Conservation (phyloP, 2,888 invertebrate genomes). For the Drosophila prostipennis region DNA sequence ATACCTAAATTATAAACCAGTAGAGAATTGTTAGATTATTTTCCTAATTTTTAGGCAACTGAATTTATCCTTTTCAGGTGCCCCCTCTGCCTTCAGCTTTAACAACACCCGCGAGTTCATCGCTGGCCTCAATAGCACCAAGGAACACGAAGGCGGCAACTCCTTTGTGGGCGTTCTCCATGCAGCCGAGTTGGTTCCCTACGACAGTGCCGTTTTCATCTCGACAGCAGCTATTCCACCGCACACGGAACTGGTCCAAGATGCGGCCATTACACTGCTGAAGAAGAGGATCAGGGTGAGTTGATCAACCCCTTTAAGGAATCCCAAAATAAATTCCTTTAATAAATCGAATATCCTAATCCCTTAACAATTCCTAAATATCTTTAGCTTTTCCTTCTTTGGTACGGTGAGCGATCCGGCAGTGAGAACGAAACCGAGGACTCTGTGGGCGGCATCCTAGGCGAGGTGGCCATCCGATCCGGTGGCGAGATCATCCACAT, state of each 20-base stretch:
- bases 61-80: slow-evolving; percentile 60
- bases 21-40: no score
- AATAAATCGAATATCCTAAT: not conserved
- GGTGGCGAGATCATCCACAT: slow-evolving; percentile 85
- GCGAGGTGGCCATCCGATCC: slow-evolving; percentile 84
- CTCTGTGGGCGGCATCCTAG: slow-evolving; percentile 83
- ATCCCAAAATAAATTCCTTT: not conserved
- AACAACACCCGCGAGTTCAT: slow-evolving; percentile 83
- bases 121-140: slow-evolving; percentile 83
- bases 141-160: slow-evolving; percentile 84
- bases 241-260: slow-evolving; percentile 85
- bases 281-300: slow-evolving; percentile 85
- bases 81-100: slow-evolving; percentile 82
- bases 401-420: slow-evolving; percentile 84
- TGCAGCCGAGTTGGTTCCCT: slow-evolving; percentile 87
- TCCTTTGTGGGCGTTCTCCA: slow-evolving; percentile 87
- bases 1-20: no score
- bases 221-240: slow-evolving; percentile 86
- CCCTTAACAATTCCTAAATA: not conserved
- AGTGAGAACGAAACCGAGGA: slow-evolving; percentile 84
- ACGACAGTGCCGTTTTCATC: slow-evolving; percentile 87
- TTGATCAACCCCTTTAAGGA: slow-evolving; percentile 1
- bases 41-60: not conserved
- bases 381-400: slow-evolving; percentile 84
- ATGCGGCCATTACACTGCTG: slow-evolving; percentile 84